Evolutionary conservation across 2,888 invertebrate genomes (phyloP).

Genomic region (Nephrotoma flavescens): DNA sequence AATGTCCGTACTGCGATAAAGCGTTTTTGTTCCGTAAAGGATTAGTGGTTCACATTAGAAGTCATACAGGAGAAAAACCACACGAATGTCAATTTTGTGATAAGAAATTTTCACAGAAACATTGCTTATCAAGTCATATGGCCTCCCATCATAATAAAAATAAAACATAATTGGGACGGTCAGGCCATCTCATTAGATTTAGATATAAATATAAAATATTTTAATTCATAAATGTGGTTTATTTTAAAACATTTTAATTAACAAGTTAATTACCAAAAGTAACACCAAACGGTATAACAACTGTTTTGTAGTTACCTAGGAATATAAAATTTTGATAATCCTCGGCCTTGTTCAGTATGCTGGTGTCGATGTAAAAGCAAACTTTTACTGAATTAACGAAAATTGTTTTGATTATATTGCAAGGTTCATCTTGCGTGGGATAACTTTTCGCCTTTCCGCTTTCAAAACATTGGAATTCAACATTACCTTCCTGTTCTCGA

Average conservation of each 20-base stretch:
- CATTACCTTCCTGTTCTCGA: not conserved
- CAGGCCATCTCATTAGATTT: not conserved
- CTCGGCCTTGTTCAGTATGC: not conserved
- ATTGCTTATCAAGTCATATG: not conserved
- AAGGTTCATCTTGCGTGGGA: not conserved
- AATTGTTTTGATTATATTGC: not conserved
- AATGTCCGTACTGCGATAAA: constrained; percentile 1
- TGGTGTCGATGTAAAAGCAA: not conserved
- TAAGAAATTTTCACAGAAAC: not conserved
- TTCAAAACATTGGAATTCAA: not conserved
- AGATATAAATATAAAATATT: not conserved
- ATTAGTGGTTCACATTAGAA: not conserved
- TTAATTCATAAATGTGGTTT: constrained; percentile 17
- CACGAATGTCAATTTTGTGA: not conserved
- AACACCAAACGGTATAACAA: constrained; percentile 27
- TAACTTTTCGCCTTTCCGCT: not conserved
- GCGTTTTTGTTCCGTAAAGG: not conserved
- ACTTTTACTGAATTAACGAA: not conserved
- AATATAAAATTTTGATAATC: not conserved
- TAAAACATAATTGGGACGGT: not conserved
- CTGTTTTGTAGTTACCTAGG: constrained; percentile 15
- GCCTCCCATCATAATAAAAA: not conserved
- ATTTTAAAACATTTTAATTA: constrained; percentile 20
- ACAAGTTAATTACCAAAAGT: constrained; percentile 28
- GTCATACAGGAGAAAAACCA: not conserved